phyloP scores from a whole-genome alignment of 2,113 vertebrate genomes.

The Lagopus leucura region DNA sequence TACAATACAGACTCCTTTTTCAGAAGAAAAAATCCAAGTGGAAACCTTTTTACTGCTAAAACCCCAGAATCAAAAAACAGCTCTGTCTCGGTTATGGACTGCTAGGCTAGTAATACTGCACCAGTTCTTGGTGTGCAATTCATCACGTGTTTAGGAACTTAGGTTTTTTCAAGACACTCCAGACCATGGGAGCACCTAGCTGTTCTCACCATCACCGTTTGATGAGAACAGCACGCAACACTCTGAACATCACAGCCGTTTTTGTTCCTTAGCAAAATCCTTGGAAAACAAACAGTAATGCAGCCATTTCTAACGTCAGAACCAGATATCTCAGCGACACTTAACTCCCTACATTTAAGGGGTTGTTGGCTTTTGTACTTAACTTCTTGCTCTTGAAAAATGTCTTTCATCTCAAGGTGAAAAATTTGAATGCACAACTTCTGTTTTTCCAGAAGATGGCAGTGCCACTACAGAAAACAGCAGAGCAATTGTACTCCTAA shows the following conservation, averaged over 20 bases:
- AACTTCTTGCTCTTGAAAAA: background rate
- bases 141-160: background rate
- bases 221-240: background rate
- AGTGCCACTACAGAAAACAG: slow-evolving; percentile 68
- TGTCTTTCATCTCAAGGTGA: slow-evolving; percentile 21
- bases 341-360: background rate
- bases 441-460: slow-evolving; percentile 72
- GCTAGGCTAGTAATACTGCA: background rate
- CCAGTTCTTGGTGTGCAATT: background rate
- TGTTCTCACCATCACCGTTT: background rate
- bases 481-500: background rate
- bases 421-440: slow-evolving; percentile 11
- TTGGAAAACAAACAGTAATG: background rate
- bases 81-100: background rate
- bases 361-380: background rate
- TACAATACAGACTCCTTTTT: background rate
- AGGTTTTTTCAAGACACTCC: background rate
- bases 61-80: background rate
- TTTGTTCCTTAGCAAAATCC: background rate
- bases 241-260: background rate
- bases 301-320: background rate
- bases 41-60: background rate
- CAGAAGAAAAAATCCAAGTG: background rate
- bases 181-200: background rate
- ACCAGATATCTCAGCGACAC: background rate